Percentiles rank a stretch among this genome's conserved stretches.
These are phyloP conservation scores for Tetheella fluctuosa DNA, from an alignment of 2,888 invertebrate species.

Conservation along the genomic window DNA sequence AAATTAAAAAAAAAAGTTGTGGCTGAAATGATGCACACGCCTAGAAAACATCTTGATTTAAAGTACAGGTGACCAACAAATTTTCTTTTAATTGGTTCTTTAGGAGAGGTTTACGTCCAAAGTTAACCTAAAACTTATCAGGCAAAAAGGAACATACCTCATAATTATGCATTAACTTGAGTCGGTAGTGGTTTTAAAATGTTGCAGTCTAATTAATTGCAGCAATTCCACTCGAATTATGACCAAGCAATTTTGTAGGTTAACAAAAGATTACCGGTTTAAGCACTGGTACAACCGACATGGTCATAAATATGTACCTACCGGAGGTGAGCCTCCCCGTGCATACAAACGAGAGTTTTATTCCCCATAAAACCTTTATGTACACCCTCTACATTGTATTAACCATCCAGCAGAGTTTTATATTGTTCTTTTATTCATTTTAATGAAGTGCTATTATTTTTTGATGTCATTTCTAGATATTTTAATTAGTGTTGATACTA, in stretches of 20 bases:
- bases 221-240: too few relatives aligned
- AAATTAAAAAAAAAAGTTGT: too few relatives aligned
- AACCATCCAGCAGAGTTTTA: conserved; percentile 4
- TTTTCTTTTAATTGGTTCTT: too few relatives aligned
- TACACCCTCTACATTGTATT: conserved; percentile 24
- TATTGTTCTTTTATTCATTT: conserved; percentile 9
- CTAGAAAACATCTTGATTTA: too few relatives aligned
- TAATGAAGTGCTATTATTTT: conserved; percentile 8
- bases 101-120: too few relatives aligned
- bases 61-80: too few relatives aligned
- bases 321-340: conserved; percentile 24
- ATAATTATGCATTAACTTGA: too few relatives aligned
- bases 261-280: background rate
- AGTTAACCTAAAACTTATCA: too few relatives aligned
- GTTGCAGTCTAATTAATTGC: too few relatives aligned
- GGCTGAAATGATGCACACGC: too few relatives aligned
- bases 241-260: background rate
- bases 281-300: background rate
- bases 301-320: conserved; percentile 25
- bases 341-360: conserved; percentile 46
- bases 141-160: too few relatives aligned
- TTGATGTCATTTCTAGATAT: background rate
- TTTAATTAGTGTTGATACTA: background rate
- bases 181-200: too few relatives aligned
- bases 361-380: conserved; percentile 42